A percentile compares a stretch with the other conserved stretches of the same genome.
Conservation (phyloP, 2,888 invertebrate genomes). For the Tetragonisca angustula region DNA sequence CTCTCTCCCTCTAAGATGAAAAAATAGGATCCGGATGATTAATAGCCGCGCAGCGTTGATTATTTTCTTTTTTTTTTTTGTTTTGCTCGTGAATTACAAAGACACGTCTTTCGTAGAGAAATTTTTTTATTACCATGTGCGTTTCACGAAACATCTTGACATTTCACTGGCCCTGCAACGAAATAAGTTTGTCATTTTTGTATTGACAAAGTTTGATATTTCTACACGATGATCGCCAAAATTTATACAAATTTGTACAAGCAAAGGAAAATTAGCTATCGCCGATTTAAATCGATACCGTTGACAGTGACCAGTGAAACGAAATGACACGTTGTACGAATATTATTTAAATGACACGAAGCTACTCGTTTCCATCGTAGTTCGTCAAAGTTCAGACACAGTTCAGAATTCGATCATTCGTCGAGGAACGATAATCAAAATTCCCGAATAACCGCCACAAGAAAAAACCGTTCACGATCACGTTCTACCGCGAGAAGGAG, state of each 20-base stretch:
- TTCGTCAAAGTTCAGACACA: no score
- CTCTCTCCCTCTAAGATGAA: conserved; percentile 30
- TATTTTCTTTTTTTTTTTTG: conserved; percentile 25
- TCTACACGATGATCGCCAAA: no score
- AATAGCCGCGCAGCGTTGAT: conserved; percentile 59
- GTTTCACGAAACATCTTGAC: no score
- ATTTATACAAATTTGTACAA: no score
- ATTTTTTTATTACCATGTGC: not conserved
- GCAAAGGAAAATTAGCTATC: conserved; percentile 1
- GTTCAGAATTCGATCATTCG: no score
- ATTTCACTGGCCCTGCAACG: not conserved
- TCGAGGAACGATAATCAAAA: not conserved
- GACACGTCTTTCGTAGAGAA: not conserved
- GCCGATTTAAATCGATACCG: not conserved
- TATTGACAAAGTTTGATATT: not conserved
- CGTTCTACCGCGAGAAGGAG: not conserved
- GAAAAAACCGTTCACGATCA: not conserved
- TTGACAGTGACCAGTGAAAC: not conserved
- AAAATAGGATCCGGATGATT: conserved; percentile 61
- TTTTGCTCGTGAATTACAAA: not conserved
- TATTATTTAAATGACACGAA: not conserved
- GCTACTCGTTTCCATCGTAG: no score
- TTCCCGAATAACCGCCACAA: not conserved
- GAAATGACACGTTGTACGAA: not conserved
- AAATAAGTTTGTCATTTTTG: not conserved